Evolutionary conservation across 1,140 invertebrate species (phyloP), one percentile per base, ranked within the genome.

Genomic region (Formica selysi): DNA sequence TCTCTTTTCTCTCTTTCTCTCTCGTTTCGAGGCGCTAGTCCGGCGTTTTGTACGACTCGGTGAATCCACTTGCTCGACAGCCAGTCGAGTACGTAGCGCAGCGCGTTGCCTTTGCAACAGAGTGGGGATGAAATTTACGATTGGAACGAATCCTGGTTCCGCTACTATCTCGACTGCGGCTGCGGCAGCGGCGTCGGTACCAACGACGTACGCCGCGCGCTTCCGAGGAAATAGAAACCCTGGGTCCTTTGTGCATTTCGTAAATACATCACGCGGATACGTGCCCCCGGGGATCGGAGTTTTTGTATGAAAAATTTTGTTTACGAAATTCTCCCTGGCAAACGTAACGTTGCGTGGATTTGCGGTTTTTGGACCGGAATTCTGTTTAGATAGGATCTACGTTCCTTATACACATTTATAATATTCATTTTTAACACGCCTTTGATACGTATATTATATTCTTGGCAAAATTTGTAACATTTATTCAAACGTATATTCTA

Each of bases 51-150:
- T 89, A 85, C 86, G 81, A 90, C 86, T 86, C 88, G 83, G 36
- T 78, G 85, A 91, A 91, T 86, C 90, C 89, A 91, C 89, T 90
- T 92, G 90, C 90, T 85, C 71, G 87, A 81, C 84, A 86, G 51
- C 59, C 83, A 65, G 67, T 86, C 62, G 87, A 89, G 80, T 73
- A 87, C 51, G 71, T 78, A 78, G 67, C 81, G 51, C 51, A 44
- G 81, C 64, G 54, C 68, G 68, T 74, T 36, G 38, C 68, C 26
- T 65, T 16, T 44, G 10, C 41, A 61, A 51, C 2, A n/a, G 13
- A 19, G 51, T 67, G 80, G 79, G 59, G 73, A 85, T 81, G 54
- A 78, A 71, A 73, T 87, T 89, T 87, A 79, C 73, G 59, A 89
- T 87, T 73, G 61, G 57, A 71, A 74, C 79, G 70, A 83, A 88